A percentile compares a stretch with the other conserved stretches of the same genome.
phyloP scores from a whole-genome alignment of 2,888 invertebrate genomes.

The Holacanthella duospinosa region DNA sequence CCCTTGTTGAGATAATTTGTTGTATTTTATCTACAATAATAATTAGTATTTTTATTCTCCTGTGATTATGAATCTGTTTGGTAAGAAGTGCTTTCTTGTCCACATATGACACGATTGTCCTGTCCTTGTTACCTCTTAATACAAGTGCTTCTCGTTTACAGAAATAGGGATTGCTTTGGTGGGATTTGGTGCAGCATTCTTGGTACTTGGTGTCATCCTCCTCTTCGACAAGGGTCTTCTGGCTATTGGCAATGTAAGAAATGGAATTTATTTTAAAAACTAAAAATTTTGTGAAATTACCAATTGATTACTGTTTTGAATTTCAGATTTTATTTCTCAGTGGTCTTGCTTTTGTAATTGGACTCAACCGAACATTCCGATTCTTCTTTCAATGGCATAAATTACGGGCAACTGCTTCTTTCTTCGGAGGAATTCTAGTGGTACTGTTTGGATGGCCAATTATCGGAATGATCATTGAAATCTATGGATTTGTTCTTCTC shows the following conservation, averaged over 20 bases:
- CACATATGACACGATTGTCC: too few relatives aligned
- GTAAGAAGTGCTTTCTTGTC: too few relatives aligned
- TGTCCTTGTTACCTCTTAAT: neutral
- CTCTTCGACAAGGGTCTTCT: conserved; percentile 93
- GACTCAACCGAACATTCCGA: conserved; percentile 82
- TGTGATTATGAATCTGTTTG: neutral
- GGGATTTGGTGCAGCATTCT: conserved; percentile 88
- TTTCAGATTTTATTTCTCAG: conserved; percentile 87
- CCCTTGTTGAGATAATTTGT: too few relatives aligned
- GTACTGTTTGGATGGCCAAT: conserved; percentile 93
- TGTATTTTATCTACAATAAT: too few relatives aligned
- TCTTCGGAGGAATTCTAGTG: conserved; percentile 83
- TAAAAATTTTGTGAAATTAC: neutral
- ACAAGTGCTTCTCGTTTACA: conserved; percentile 45
- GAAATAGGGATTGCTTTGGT: conserved; percentile 96
- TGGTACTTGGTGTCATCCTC: conserved; percentile 83
- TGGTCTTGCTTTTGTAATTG: conserved; percentile 92
- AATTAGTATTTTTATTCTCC: too few relatives aligned
- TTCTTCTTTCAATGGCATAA: conserved; percentile 98
- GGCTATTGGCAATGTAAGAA: conserved; percentile 97
- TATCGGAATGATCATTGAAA: conserved; percentile 90
- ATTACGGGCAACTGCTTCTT: conserved; percentile 75
- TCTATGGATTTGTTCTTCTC: conserved; percentile 78
- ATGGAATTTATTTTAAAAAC: conserved; percentile 2
- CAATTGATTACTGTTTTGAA: conserved; percentile 11